Evolutionary conservation across 2,888 invertebrate genomes (phyloP).

Genomic region (Trypoxylon attenuatum): DNA sequence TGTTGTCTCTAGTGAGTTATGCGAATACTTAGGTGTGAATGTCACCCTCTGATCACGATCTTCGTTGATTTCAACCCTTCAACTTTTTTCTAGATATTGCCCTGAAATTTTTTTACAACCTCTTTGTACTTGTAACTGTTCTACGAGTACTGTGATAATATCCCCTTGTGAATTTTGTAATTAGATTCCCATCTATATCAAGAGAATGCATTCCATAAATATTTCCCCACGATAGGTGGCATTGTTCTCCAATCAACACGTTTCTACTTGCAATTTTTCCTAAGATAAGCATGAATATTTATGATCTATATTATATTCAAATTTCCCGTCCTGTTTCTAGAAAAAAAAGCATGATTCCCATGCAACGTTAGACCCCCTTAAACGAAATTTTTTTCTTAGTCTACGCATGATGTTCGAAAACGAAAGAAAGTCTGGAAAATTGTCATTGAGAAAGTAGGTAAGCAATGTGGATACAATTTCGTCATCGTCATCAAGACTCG

Average conservation of each 20-base stretch:
- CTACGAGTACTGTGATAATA: too few relatives aligned
- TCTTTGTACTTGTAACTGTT: too few relatives aligned
- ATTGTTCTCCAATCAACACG: not conserved
- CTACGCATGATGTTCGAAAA: not conserved
- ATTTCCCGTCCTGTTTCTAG: not conserved
- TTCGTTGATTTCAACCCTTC: too few relatives aligned
- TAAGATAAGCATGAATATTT: conserved; percentile 7
- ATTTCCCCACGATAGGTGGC: too few relatives aligned
- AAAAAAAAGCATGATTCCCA: not conserved
- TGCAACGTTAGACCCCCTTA: not conserved
- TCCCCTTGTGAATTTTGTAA: too few relatives aligned
- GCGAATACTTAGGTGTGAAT: too few relatives aligned
- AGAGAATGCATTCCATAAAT: too few relatives aligned
- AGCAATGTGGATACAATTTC: not conserved
- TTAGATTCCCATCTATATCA: too few relatives aligned
- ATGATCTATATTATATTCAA: not conserved
- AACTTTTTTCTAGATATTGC: too few relatives aligned
- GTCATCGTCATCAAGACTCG: conserved; percentile 6
- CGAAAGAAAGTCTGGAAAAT: not conserved
- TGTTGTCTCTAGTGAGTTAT: too few relatives aligned
- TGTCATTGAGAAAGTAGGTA: conserved; percentile 1
- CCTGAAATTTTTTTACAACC: too few relatives aligned
- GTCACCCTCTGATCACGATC: too few relatives aligned
- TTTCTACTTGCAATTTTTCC: conserved; percentile 1
- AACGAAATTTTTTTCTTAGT: not conserved